Evolutionary conservation across 64 coral and sea anemone species (phyloP), one percentile per base, ranked within the genome.

Genomic region (Anthopleura sola): DNA sequence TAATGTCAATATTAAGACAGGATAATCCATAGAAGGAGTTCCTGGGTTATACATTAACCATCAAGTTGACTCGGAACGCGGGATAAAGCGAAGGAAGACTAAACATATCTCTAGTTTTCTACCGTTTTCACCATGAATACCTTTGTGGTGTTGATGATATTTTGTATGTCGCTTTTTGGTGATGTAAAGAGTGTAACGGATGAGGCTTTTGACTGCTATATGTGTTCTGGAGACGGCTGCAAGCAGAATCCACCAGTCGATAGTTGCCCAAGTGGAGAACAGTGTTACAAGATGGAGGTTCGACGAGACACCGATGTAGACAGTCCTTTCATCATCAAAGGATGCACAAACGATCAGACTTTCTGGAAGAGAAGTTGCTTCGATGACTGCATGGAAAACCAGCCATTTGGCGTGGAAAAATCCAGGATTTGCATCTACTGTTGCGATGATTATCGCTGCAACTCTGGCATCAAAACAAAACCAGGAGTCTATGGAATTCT

Each of bases 241-340:
- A 21, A 36, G 32, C 2, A 55, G 19, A 83, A 49, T 49, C 82
- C 82, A 0, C 17, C 48, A 7, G 55, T 13, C 19, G 29, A 83
- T 20, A 56, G 49, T 34, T 83, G 82, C 28, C 46, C 44, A 23
- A 20, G 32, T 56, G 55, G 49, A 83, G 3, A 50, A 2, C 82
- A 83, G n/a, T 83, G 82, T 26, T 83, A 83, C 49, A 83, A 83
- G 32, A 83, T 83, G 48, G 82, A 83, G 50, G 21, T 83, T 38
- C 82, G 82, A 48, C 26, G 47, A 19, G 23, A 83, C 82, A 36
- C 32, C 21, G 82, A 83, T 49, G 82, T 83, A 1, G 82, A 83
- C 55, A 83, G 32, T n/a, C 82, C 82, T 20, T 56, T 54, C 47
- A 83, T 83, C 47, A 55, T 83, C 29, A 83, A 83, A 20, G 82